Conservation (phyloP, 1,140 invertebrate species). For the Cyrtorhinus lividipennis region DNA sequence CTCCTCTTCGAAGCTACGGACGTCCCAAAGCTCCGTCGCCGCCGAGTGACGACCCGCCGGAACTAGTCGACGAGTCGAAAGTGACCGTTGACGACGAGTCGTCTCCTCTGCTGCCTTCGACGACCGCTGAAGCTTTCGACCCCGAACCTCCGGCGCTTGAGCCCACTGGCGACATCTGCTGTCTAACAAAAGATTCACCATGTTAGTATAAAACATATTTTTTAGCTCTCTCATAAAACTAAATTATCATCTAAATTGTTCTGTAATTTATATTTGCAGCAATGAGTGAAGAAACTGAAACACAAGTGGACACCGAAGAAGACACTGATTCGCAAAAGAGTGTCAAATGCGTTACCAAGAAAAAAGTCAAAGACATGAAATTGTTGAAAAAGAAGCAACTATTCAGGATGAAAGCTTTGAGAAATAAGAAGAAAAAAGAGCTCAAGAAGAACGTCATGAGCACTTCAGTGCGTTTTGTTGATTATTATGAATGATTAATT, state of each 20-base stretch:
- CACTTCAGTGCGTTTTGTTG: neutral
- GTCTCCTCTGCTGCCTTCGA: neutral
- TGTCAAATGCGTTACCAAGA: neutral
- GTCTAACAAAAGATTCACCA: neutral
- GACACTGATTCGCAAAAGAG: neutral
- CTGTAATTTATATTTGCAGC: neutral
- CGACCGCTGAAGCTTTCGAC: neutral
- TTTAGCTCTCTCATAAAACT: neutral
- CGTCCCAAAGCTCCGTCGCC: neutral
- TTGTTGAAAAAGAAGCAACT: neutral
- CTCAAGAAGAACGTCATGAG: neutral
- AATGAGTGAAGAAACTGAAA: neutral
- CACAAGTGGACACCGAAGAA: neutral
- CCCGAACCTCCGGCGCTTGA: neutral
- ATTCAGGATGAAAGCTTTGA: constrained; percentile 1
- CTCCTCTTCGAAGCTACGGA: neutral
- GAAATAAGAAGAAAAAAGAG: constrained; percentile 15
- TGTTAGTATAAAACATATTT: neutral
- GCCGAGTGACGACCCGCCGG: neutral
- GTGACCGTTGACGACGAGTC: neutral
- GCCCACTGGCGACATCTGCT: neutral
- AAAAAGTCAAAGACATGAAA: constrained; percentile 5
- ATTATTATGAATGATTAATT: neutral
- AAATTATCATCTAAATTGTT: neutral
- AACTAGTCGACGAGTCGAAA: neutral